These are phyloP conservation scores for Clistopyga incitator DNA, from an alignment of 2,888 invertebrate genomes.

Conservation along the genomic window DNA sequence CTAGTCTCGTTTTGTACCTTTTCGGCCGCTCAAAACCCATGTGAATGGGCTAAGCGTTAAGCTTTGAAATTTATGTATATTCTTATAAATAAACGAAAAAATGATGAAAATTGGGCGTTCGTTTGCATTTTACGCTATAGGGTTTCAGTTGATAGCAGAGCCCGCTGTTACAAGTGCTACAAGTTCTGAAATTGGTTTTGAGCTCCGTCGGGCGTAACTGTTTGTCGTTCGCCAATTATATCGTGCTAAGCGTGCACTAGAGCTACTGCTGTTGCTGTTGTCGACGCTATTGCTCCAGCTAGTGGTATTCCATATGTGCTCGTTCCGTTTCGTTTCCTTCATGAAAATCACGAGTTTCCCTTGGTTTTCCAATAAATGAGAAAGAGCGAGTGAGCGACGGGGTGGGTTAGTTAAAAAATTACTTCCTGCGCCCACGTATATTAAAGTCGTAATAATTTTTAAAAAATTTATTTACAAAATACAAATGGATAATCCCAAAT, in stretches of 20 bases:
- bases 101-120: neutral
- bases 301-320: constrained; percentile 48
- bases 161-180: constrained; percentile 62
- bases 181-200: constrained; percentile 60
- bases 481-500: too few species aligned
- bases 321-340: constrained; percentile 68
- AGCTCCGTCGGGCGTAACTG: constrained; percentile 66
- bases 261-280: constrained; percentile 46
- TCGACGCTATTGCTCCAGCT: constrained; percentile 26
- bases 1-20: constrained; percentile 19
- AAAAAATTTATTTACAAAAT: too few species aligned
- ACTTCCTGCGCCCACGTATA: constrained; percentile 17
- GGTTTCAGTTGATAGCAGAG: constrained; percentile 1
- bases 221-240: constrained; percentile 67
- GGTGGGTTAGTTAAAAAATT: too few species aligned
- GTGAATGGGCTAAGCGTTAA: constrained; percentile 33
- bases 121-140: neutral
- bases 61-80: constrained; percentile 19
- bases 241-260: constrained; percentile 56
- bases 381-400: constrained; percentile 39
- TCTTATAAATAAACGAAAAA: neutral
- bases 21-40: constrained; percentile 51
- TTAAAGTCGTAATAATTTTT: neutral
- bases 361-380: constrained; percentile 63
- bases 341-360: constrained; percentile 67